phyloP scores from a whole-genome alignment of 2,888 invertebrate genomes.

The Linnaemya tessellans region DNA sequence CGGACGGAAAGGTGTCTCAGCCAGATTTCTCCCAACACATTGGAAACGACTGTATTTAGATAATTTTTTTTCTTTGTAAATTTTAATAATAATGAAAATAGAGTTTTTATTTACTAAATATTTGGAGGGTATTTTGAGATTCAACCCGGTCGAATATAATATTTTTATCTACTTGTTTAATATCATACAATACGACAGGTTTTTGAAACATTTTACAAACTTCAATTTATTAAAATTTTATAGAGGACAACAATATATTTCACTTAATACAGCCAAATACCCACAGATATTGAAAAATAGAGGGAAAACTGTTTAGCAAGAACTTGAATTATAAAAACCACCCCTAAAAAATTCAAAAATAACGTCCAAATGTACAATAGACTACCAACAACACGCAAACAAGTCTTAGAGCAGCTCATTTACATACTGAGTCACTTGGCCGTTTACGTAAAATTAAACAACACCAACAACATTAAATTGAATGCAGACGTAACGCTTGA shows the following conservation, averaged over 20 bases:
- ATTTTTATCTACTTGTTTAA: too few relatives aligned
- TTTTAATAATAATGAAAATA: too few relatives aligned
- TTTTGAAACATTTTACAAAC: background rate
- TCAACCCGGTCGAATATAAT: too few relatives aligned
- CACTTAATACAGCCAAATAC: slow-evolving; percentile 65
- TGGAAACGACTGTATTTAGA: too few relatives aligned
- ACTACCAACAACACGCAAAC: slow-evolving; percentile 30
- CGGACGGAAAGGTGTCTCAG: too few relatives aligned
- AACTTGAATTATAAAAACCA: slow-evolving; percentile 21
- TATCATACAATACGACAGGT: slow-evolving; percentile 22
- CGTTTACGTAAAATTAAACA: slow-evolving; percentile 4
- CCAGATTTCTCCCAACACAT: too few relatives aligned
- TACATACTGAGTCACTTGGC: slow-evolving; percentile 29
- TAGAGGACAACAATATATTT: slow-evolving; percentile 71
- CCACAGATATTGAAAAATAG: slow-evolving; percentile 26
- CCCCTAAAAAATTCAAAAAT: slow-evolving; percentile 42
- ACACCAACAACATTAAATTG: slow-evolving; percentile 46
- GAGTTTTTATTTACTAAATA: too few relatives aligned
- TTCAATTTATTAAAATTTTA: slow-evolving; percentile 41
- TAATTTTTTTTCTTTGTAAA: too few relatives aligned
- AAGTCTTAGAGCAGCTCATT: slow-evolving; percentile 26
- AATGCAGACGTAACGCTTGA: slow-evolving; percentile 58
- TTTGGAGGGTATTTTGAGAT: too few relatives aligned
- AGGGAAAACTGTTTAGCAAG: slow-evolving; percentile 21
- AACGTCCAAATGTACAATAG: background rate